Evolutionary conservation across 2,797 vertebrate genomes (phyloP), one percentile per base, ranked within the genome.

Genomic region (Girardinus metallicus): DNA sequence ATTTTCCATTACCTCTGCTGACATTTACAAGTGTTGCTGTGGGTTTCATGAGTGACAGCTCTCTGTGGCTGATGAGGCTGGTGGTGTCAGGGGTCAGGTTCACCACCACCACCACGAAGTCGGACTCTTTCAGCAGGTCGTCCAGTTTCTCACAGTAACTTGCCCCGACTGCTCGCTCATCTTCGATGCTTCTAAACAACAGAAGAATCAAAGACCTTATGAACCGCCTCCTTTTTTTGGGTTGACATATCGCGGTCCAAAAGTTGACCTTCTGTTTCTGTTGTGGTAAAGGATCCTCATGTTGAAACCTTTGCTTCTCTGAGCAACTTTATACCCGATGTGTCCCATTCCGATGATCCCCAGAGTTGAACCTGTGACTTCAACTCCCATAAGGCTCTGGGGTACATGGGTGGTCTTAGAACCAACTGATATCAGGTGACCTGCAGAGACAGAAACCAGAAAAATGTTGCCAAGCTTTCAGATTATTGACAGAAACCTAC

Each of bases 201-300:
- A 84, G 64, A 36, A 64, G 18, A 41, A 39, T 8, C 8, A 66
- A 15, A 26, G 41, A 44, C 44, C 26, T n/a, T 2, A 29, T 71
- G 68, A 71, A n/a, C 11, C 12, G 6, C 43, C 12, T 44, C 39
- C 13, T 0, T 44, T 71, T n/a, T 26, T n/a, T 44, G 23, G 39
- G 68, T 21, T 8, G 12, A 43, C 39, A n/a, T 15, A n/a, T n/a
- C 3, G 23, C 11, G 26, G 23, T 43, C 13, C 1, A 15, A 71
- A 29, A 13, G n/a, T 55, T 70, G 36, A 84, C 96, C 96, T 96
- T 85, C 76, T 92, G 72, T 53, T 95, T 86, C 96, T 94, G 85
- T 96, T 97, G 89, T 96, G 93, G 88, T 97, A 97, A 76, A 97
- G 86, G 89, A 97, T 95, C 84, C 95, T 96, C 97, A 97, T 97